Evolutionary conservation across 2,797 vertebrate species (phyloP), one percentile per base, ranked within the genome.

Genomic region (Leptodactylus fallax): DNA sequence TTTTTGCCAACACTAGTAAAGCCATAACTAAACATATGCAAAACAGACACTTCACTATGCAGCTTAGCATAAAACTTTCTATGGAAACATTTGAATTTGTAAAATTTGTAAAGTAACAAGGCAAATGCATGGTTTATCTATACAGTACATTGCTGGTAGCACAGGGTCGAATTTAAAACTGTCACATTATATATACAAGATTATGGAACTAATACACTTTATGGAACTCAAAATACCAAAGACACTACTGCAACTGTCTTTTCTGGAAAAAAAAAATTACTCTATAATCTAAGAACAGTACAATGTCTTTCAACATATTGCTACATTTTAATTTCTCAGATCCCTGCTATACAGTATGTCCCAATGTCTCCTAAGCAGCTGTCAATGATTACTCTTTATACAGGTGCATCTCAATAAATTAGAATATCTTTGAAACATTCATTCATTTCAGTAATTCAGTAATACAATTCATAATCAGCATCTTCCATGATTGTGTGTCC

Each of bases 31-130:
- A 87, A 61, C 12, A 27, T 49, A 87, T 81, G 85, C 79, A 87
- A 87, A 87, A 1, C 69, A 27, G 3, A 51, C 85, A 81, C 85
- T 82, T 81, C 69, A 87, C 16, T 60, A 21, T 60, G 69, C 10
- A 87, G 85, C 36, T 81, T 81, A 63, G 61, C 51, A 8, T 76
- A 12, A 63, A 17, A 11, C 45, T 81, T 72, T 81, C 55, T 56
- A 47, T 72, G 56, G 6, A 82, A 9, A 76, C 6, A 87, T 83
- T 83, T 81, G 86, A 87, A 87, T 82, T 56, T 87, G 79, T 56
- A 12, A 8, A 19, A 36, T 36, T 36, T 36, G 36, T 74, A 9
- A 60, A 36, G 49, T 25, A 81, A 21, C 23, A 87, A 69, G 60
- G 9, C 69, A 76, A 76, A 76, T 74, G 11, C 16, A 14, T 67